Evolutionary conservation across 2,888 invertebrate species (phyloP), one percentile per base, ranked within the genome.

Genomic region (Melanchra persicariae): DNA sequence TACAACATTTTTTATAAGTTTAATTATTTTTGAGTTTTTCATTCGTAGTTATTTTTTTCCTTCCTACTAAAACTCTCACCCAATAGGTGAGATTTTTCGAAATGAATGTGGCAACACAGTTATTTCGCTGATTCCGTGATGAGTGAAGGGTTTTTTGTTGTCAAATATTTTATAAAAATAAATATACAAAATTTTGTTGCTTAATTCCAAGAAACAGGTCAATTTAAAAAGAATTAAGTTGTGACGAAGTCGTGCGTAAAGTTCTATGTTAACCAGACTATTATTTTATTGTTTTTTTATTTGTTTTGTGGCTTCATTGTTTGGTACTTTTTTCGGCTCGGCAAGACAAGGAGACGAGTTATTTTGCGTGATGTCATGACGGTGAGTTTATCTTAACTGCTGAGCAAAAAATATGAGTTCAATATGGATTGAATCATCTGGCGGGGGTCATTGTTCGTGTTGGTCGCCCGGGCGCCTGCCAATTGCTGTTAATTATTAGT

Each of bases 401-500:
- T 58, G 45, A 67, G 67, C 60, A 60, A 52, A 72, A 9, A 68
- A 19, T 72, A 58, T 2, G 12, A 68, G 77, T 74, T 74, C 62
- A 73, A 30, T 76, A 66, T 8, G 52, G 70, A 77, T 79, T 71
- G 78, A 79, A 82, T 84, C 82, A 84, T 83, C 79, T 83, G 77
- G 83, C 76, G 77, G 87, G 86, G 92, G 92, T 93, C 92, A 92
- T 90, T 88, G 93, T 86, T 89, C 93, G 85, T 78, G 76, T 84
- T 85, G 85, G 85, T 82, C 81, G 85, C 79, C 76, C 80, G 83
- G 87, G 87, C 85, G 87, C 86, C 85, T 79, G 82, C 76, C 88
- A 91, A 92, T 91, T 92, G 88, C 82, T 87, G 89, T 89, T 91
- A 92, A 93, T 93, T 91, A 89, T 87, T 87, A 80, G 76, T 87